Evolutionary conservation across 1,140 invertebrate genomes (phyloP), one percentile per base, ranked within the genome.

Genomic region (Musca domestica): DNA sequence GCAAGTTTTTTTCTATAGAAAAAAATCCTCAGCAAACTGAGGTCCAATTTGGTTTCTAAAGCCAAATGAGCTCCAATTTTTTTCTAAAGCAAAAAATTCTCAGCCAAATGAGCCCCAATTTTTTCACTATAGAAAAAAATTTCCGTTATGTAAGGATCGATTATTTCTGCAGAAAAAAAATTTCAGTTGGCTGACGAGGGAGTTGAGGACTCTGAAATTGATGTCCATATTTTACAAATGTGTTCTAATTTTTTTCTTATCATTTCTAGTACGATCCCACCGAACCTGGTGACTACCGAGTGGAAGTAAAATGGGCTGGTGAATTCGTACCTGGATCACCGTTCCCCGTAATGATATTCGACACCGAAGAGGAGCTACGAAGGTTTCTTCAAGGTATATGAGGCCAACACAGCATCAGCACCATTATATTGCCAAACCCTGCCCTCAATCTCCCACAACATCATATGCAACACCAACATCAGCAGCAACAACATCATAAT

Each of bases 301-400:
- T 99, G 1, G 95, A 98, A 82, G 95, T 99, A 2, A 94, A 96
- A 81, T 99, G 98, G 98, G 96, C 97, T 14, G 96, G 95, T 41
- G 93, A 98, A 73, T 90, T 98, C 74, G 96, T 98, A 10, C 95
- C 95, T 34, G 97, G 98, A 10, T 98, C 95, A 48, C 98, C 98
- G 1, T 99, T 99, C 86, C 91, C 93, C 56, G 96, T 99, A 64
- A 96, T 98, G 91, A 99, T 99, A 74, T 98, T 99, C 82, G 98
- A 99, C 78, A 98, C 96, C 7, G 93, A 97, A 82, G 95, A 98
- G 80, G 96, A 99, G 84, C 87, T 99, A 54, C 84, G 88, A 67
- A 81, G 87, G 71, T 89, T 88, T 77, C 76, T 87, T 61, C 80
- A 81, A 74, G 80, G 80, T 71, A 74, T 81, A 78, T 81, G 77